Conservation (phyloP, 2,113 vertebrate genomes). For the Tupaia tana region DNA sequence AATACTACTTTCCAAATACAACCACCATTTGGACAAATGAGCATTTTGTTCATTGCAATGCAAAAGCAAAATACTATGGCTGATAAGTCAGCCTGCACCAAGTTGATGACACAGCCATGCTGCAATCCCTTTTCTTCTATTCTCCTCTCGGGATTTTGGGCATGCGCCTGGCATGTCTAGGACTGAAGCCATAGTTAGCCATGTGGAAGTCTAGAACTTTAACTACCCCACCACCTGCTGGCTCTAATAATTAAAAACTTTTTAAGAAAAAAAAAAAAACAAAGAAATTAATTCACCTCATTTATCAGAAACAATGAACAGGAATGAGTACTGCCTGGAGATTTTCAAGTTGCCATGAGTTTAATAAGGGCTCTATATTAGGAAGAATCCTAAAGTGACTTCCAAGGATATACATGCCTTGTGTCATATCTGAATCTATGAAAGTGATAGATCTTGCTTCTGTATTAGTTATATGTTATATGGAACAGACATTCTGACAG, state of each 20-base stretch:
- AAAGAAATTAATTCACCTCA: neutral
- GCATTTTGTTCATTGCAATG: neutral
- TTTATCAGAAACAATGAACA: neutral
- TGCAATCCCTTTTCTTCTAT: no score
- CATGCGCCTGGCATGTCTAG: no score
- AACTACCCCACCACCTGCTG: no score
- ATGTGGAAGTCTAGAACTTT: no score
- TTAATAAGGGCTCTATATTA: neutral
- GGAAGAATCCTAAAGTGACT: neutral
- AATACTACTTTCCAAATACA: neutral
- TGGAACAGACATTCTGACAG: neutral
- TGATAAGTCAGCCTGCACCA: neutral
- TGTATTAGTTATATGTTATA: neutral
- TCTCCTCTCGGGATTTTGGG: no score
- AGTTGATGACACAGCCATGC: no score
- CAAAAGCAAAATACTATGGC: neutral
- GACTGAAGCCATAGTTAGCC: no score
- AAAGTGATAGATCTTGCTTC: neutral
- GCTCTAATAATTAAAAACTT: no score
- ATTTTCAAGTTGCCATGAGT: neutral
- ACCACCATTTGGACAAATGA: neutral
- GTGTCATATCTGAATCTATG: neutral
- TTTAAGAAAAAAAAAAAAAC: neutral
- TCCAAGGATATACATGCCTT: neutral
- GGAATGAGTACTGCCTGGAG: neutral